A percentile compares a stretch with the other conserved stretches of the same genome.
Evolutionary conservation across 1,140 invertebrate genomes (phyloP).

Genomic region (Diorhabda sublineata): DNA sequence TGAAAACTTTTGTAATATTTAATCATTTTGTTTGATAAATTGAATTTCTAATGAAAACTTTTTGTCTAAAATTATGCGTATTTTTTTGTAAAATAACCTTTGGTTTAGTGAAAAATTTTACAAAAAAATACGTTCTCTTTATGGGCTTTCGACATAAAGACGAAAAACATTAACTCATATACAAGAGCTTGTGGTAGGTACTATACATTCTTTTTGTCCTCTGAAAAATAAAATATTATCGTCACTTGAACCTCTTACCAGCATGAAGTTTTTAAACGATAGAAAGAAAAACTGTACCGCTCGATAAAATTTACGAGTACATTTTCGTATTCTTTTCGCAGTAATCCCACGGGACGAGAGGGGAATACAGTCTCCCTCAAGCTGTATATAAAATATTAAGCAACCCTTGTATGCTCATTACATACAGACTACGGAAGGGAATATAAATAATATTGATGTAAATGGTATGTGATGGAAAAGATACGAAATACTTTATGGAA

Average conservation of each 20-base stretch:
- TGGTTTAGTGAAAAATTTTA: too few relatives aligned
- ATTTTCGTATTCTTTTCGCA: conserved; percentile 34
- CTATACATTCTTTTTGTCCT: background rate
- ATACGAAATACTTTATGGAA: background rate
- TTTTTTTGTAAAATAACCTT: too few relatives aligned
- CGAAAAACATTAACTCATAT: too few relatives aligned
- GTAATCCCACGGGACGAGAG: conserved; percentile 17
- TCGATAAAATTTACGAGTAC: conserved; percentile 26
- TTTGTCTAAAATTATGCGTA: too few relatives aligned
- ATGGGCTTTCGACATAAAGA: too few relatives aligned
- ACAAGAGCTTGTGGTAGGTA: too few relatives aligned
- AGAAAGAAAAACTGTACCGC: conserved; percentile 4
- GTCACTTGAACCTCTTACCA: conserved; percentile 4
- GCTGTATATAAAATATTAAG: conserved; percentile 33
- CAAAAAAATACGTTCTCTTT: too few relatives aligned
- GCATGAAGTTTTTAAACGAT: background rate
- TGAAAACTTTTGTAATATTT: too few relatives aligned
- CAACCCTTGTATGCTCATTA: conserved; percentile 29
- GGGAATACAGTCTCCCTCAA: conserved; percentile 23
- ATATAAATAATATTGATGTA: conserved; percentile 26
- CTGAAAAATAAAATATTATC: conserved; percentile 6
- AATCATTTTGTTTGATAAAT: too few relatives aligned
- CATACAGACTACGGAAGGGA: conserved; percentile 28
- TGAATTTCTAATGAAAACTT: too few relatives aligned
- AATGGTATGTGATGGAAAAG: conserved; percentile 17